phyloP scores from a whole-genome alignment of 2,113 vertebrate species.

The Psittacula cyanocephala region DNA sequence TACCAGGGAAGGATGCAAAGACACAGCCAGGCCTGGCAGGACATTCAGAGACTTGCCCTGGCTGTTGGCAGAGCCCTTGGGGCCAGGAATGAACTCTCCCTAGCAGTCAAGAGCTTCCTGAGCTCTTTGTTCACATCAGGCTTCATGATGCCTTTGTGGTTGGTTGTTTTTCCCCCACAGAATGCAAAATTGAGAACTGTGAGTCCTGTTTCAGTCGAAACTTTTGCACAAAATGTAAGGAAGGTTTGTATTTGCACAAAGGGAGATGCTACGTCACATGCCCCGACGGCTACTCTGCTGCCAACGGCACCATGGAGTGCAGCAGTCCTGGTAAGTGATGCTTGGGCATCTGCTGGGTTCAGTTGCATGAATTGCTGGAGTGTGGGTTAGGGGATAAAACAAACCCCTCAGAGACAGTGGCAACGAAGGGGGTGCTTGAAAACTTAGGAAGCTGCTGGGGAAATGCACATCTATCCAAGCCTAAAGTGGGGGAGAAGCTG shows the following conservation, averaged over 20 bases:
- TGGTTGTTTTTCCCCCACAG: constrained; percentile 71
- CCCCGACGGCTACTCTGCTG: constrained; percentile 83
- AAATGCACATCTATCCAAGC: accelerated
- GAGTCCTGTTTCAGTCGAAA: constrained; percentile 97
- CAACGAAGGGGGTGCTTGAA: neutral
- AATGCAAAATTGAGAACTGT: constrained; percentile 98
- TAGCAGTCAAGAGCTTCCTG: neutral
- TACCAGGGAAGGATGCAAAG: neutral
- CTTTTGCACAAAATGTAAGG: constrained; percentile 99
- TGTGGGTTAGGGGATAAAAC: neutral
- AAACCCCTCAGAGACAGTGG: neutral
- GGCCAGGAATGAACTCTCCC: neutral
- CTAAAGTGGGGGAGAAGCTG: accelerated
- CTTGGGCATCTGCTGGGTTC: accelerated
- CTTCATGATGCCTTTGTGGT: neutral
- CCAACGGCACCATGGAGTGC: constrained; percentile 94
- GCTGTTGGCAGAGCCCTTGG: neutral
- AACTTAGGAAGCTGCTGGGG: neutral
- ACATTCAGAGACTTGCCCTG: neutral
- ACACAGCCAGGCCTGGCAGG: neutral
- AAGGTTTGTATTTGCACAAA: constrained; percentile 93
- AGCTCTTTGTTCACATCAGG: neutral
- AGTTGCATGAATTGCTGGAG: accelerated
- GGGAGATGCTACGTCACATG: constrained; percentile 90
- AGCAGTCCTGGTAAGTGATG: constrained; percentile 82